phyloP scores from a whole-genome alignment of 2,113 vertebrate genomes.

The Mustelus asterias region DNA sequence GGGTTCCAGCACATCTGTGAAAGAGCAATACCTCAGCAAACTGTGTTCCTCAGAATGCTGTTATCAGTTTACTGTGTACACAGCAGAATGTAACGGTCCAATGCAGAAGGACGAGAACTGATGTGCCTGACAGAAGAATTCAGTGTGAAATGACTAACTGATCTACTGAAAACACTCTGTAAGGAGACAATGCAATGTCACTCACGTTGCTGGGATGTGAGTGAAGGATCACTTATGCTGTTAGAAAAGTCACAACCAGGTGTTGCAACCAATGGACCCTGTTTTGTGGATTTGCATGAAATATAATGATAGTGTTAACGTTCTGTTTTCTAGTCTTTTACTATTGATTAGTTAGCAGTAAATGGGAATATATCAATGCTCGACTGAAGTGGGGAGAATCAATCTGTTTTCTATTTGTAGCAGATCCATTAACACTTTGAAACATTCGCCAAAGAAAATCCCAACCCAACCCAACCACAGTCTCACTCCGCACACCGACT shows the following conservation, averaged over 20 bases:
- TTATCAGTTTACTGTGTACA: background rate
- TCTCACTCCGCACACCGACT: too few relatives aligned
- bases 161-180: background rate
- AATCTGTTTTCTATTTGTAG: background rate
- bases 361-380: background rate
- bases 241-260: background rate
- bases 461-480: too few relatives aligned
- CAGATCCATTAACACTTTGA: background rate
- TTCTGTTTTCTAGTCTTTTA: background rate
- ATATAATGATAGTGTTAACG: background rate
- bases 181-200: background rate
- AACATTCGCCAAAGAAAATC: background rate
- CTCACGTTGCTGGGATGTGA: background rate
- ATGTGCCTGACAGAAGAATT: background rate
- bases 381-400: background rate
- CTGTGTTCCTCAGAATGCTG: too few relatives aligned
- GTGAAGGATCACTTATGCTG: background rate
- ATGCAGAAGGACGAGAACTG: background rate
- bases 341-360: background rate
- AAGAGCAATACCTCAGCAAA: too few relatives aligned
- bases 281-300: background rate
- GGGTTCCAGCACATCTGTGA: too few relatives aligned
- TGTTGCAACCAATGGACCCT: background rate
- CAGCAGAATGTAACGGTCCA: background rate
- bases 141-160: background rate